Evolutionary conservation across 2,888 invertebrate species (phyloP).

Genomic region (Hirtodrosophila histrioides): DNA sequence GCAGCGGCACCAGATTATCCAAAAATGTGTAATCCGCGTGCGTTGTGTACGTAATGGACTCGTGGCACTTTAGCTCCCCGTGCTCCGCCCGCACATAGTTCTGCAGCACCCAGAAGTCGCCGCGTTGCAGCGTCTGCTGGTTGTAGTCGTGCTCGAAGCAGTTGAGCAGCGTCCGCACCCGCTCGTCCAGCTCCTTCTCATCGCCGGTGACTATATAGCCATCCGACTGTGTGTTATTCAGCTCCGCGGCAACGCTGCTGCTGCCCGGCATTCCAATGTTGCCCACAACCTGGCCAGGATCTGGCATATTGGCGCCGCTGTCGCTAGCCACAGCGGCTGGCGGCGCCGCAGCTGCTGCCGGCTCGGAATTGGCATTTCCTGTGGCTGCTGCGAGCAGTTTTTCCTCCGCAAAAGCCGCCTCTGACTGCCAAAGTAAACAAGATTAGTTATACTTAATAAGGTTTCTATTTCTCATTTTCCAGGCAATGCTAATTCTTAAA

Average conservation of each 20-base stretch:
- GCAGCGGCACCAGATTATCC: conserved; percentile 93
- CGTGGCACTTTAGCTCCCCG: conserved; percentile 89
- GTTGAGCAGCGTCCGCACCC: conserved; percentile 84
- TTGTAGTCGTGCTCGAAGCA: conserved; percentile 88
- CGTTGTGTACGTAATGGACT: conserved; percentile 95
- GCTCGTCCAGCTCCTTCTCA: conserved; percentile 84
- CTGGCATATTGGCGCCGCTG: conserved; percentile 36
- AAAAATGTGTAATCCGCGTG: conserved; percentile 96
- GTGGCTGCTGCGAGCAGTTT: conserved; percentile 55
- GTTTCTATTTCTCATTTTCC: too few species aligned
- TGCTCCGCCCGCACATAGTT: conserved; percentile 92
- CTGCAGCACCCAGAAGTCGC: conserved; percentile 94
- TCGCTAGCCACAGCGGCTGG: conserved; percentile 51
- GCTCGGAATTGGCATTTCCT: conserved; percentile 42
- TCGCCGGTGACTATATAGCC: conserved; percentile 82
- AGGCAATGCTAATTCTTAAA: too few species aligned
- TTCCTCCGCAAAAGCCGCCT: conserved; percentile 58
- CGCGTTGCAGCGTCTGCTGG: conserved; percentile 88
- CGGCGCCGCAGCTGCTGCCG: conserved; percentile 41
- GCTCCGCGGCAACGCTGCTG: conserved; percentile 40
- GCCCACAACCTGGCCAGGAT: conserved; percentile 68
- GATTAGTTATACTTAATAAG: too few species aligned
- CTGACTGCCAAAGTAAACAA: conserved; percentile 40
- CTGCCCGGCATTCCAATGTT: conserved; percentile 62
- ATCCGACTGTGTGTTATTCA: conserved; percentile 81